phyloP scores from a whole-genome alignment of 92 coral and sea anemone species.

The Heteractis magnifica region DNA sequence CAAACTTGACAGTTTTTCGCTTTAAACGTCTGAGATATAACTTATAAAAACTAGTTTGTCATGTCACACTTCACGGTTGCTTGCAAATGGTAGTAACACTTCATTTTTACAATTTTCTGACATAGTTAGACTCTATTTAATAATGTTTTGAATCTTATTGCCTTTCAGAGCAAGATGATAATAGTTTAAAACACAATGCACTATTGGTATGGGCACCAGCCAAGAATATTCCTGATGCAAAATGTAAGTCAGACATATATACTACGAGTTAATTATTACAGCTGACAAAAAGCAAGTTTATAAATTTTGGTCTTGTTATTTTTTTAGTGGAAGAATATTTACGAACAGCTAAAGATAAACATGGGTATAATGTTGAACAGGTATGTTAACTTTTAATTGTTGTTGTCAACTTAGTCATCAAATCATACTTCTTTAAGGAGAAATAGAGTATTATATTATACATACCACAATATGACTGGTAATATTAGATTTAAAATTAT shows the following conservation, averaged over 20 bases:
- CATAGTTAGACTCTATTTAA: neutral
- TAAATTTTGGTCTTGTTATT: neutral
- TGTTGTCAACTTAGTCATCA: neutral
- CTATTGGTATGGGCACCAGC: slow-evolving; percentile 97
- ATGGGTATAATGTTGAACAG: slow-evolving; percentile 98
- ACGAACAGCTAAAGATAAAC: slow-evolving; percentile 89
- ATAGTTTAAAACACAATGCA: slow-evolving; percentile 76
- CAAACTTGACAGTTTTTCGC: too few species aligned
- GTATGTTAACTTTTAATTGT: slow-evolving; percentile 29
- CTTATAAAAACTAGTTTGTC: too few species aligned
- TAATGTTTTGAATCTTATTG: neutral
- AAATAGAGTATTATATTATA: too few species aligned
- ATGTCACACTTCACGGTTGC: too few species aligned
- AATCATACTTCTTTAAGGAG: too few species aligned
- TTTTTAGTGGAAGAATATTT: slow-evolving; percentile 94
- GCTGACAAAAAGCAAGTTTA: neutral
- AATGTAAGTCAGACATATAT: slow-evolving; percentile 62
- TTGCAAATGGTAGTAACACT: too few species aligned
- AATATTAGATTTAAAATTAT: too few species aligned
- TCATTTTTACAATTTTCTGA: neutral
- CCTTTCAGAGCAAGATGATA: slow-evolving; percentile 56
- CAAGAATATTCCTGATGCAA: slow-evolving; percentile 65
- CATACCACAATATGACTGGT: too few species aligned
- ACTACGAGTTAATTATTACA: neutral
- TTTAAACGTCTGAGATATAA: too few species aligned